Conservation (phyloP, 2,888 invertebrate species). For the Chelonus formosanus region DNA sequence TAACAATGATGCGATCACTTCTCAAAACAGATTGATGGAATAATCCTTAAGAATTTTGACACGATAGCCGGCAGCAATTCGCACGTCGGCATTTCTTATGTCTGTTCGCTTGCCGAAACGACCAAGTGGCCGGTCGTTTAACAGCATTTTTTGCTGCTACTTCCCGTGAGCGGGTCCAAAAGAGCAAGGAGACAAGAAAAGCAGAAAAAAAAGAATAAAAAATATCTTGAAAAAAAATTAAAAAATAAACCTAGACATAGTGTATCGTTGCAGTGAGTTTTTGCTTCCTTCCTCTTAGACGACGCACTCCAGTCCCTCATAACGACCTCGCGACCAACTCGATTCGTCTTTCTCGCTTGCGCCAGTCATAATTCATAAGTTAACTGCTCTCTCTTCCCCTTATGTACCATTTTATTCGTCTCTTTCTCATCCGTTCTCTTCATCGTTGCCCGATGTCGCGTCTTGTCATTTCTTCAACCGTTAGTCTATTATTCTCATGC, state of each 20-base stretch:
- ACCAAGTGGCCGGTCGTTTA: constrained; percentile 51
- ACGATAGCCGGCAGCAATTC: constrained; percentile 24
- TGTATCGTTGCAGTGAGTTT: constrained; percentile 49
- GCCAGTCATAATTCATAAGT: constrained; percentile 62
- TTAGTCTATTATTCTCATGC: constrained; percentile 29
- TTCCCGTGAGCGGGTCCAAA: constrained; percentile 43
- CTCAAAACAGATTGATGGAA: constrained; percentile 14
- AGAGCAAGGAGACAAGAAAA: constrained; percentile 28
- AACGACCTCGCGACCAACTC: constrained; percentile 56
- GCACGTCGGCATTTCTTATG: constrained; percentile 35
- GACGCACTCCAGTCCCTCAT: constrained; percentile 40
- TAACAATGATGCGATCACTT: not conserved
- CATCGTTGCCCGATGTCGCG: constrained; percentile 24
- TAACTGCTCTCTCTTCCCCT: constrained; percentile 57
- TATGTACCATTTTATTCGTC: constrained; percentile 35
- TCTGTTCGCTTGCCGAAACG: constrained; percentile 35
- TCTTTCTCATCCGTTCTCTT: constrained; percentile 17
- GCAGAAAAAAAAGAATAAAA: constrained; percentile 19
- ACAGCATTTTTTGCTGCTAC: constrained; percentile 43
- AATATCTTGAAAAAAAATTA: constrained; percentile 18
- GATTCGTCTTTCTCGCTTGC: constrained; percentile 50
- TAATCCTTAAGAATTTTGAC: constrained; percentile 22
- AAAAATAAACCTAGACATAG: constrained; percentile 16
- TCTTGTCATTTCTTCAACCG: constrained; percentile 13
- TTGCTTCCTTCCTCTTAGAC: constrained; percentile 46